Evolutionary conservation across 2,888 invertebrate species (phyloP), one percentile per base, ranked within the genome.

Genomic region (Pasiphila rectangulata): DNA sequence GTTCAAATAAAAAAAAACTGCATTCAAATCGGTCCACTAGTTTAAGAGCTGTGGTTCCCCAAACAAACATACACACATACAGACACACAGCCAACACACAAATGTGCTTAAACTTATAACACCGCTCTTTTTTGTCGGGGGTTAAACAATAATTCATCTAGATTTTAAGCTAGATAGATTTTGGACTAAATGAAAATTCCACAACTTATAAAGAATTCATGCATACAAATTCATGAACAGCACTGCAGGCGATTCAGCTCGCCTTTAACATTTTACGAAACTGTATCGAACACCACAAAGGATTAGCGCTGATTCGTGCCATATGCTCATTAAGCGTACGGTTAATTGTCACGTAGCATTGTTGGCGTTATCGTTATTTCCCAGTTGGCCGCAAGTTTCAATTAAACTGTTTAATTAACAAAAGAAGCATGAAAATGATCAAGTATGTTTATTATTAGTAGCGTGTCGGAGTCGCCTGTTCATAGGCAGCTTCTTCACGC

Each of bases 401-500:
- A 44, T 40, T 44, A 35, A 40, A 27, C 21, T 24, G 37, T 43
- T 42, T 48, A 38, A 48, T 45, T 41, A 50, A 45, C 41, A 50
- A 50, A 45, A 49, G 34, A 30, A 50, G 23, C 27, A 50, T 30
- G 16, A 40, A 32, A 40, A 36, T 44, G 17, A 45, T 41, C 20
- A 32, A 41, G 32, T 37, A 23, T 45, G 32, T 38, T 50, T 50
- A 50, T 46, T 50, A 50, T 41, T 50, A 50, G 45, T 21, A 9
- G 30, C 27, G 32, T 51, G 52, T 44, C 46, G 48, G 35, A n/a
- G 46, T 47, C 40, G 43, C 42, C 37, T 13, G 39, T 44, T 43
- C 24, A 63, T 66, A 67, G 64, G 65, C 58, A 62, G 57, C 63
- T 73, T 75, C 71, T 67, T 69, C 71, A 68, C 67, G 66, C 68